A percentile compares a stretch with the other conserved stretches of the same genome.
Evolutionary conservation across 2,888 invertebrate genomes (phyloP).

Genomic region (Platycheirus albimanus): DNA sequence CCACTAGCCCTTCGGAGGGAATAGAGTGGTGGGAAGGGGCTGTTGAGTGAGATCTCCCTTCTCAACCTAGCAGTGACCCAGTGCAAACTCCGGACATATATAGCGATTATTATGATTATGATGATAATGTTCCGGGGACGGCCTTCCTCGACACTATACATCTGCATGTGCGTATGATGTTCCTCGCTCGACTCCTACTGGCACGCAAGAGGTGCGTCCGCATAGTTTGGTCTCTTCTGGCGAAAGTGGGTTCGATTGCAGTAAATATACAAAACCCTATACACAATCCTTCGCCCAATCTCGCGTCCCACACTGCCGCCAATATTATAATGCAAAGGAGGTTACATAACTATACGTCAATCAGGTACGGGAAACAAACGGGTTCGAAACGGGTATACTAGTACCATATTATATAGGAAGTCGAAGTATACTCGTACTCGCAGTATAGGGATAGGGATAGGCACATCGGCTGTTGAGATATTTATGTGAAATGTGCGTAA

Average conservation of each 20-base stretch:
- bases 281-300: conserved; percentile 12
- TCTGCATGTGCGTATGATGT: conserved; percentile 53
- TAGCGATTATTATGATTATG: conserved; percentile 72
- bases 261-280: conserved; percentile 49
- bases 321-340: conserved; percentile 72
- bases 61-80: conserved; percentile 30
- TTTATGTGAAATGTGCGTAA: conserved; percentile 74
- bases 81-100: conserved; percentile 24
- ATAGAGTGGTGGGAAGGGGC: conserved; percentile 35
- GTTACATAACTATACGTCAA: conserved; percentile 74
- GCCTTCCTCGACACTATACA: conserved; percentile 30
- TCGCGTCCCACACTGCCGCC: conserved; percentile 22
- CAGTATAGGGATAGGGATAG: conserved; percentile 34
- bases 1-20: conserved; percentile 21
- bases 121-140: conserved; percentile 69
- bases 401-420: too few relatives aligned
- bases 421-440: too few relatives aligned
- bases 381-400: conserved; percentile 21
- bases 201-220: conserved; percentile 65
- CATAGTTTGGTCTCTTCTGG: conserved; percentile 46
- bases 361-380: conserved; percentile 70
- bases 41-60: conserved; percentile 3
- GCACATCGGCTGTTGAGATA: conserved; percentile 58
- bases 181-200: conserved; percentile 30
- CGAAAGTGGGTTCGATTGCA: conserved; percentile 66